Conservation (phyloP, 2,888 invertebrate species). For the Idaea dimidiata region DNA sequence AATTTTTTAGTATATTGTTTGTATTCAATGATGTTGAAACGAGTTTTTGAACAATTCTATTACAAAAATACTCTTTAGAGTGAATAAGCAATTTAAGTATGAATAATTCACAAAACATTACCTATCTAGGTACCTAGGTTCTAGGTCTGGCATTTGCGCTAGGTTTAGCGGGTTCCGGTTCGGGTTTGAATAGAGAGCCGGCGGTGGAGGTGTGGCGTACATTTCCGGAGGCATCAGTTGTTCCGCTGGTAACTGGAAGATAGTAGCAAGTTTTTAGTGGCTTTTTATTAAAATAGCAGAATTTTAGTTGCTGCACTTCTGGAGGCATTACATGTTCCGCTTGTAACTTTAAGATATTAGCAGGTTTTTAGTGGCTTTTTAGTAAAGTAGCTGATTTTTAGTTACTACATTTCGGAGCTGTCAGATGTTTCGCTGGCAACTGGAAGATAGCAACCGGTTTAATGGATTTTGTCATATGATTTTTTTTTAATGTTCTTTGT, state of each 20-base stretch:
- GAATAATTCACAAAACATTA: not conserved
- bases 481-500: too few species aligned
- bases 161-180: slow-evolving; percentile 60
- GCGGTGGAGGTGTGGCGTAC: slow-evolving; percentile 58
- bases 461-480: too few species aligned
- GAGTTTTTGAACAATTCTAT: too few species aligned
- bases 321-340: too few species aligned
- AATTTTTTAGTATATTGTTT: too few species aligned
- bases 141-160: slow-evolving; percentile 64
- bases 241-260: slow-evolving; percentile 63
- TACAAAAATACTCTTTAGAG: too few species aligned
- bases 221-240: slow-evolving; percentile 70
- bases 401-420: too few species aligned
- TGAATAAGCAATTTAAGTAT: too few species aligned
- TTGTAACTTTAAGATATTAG: too few species aligned
- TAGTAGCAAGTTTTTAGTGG: not conserved
- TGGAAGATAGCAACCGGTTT: slow-evolving; percentile 28
- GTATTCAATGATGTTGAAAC: too few species aligned
- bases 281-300: not conserved
- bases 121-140: slow-evolving; percentile 43
- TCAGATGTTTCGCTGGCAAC: slow-evolving; percentile 70
- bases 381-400: too few species aligned
- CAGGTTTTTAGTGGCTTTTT: too few species aligned
- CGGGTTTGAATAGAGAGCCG: slow-evolving; percentile 61
- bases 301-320: slow-evolving; percentile 48